Evolutionary conservation across 2,113 vertebrate genomes (phyloP), one percentile per base, ranked within the genome.

Genomic region (Otus sunia): DNA sequence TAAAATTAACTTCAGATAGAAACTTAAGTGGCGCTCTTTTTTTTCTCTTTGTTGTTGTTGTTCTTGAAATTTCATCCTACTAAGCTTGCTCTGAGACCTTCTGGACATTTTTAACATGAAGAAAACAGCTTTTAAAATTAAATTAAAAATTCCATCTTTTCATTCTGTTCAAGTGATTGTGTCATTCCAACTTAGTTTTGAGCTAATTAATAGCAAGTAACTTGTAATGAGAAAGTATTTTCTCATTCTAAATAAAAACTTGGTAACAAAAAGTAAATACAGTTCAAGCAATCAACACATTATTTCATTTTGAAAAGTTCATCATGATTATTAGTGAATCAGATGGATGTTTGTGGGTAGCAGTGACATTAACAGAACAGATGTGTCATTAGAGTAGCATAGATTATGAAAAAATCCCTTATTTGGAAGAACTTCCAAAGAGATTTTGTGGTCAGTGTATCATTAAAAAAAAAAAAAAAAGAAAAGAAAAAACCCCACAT

Each of bases 251-350:
- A 64, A 68, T 91, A 87, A 78, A 83, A 75, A 64, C 11, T 69
- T 88, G 6, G 10, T 88, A 74, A 41, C 21, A 64, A 85, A 90
- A 73, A 76, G 7, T 50, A 90, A 86, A 81, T 80, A 68, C 19
- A 63, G 22, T 74, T 87, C 30, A 75, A 72, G 56, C 30, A 85
- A 55, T 86, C 55, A 91, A 43, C 34, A 58, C 4, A 58, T 52
- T 64, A 29, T 62, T 91, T 86, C 3, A 71, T 71, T 90, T 91
- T 86, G 41, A 81, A 94, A 95, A 89, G n/a, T 72, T 92, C 27
- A 13, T 75, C 7, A 18, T 55, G 12, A 25, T 68, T 87, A 64
- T 77, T 91, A 91, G 68, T 78, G 60, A 94, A 86, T 77, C 47
- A 36, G 12, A 63, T 53, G 52, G 50, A 74, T 67, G 41, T 5